Percentiles rank a stretch among this genome's conserved stretches.
Evolutionary conservation across 2,113 vertebrate species (phyloP).

Genomic region (Micronycteris hirsuta): DNA sequence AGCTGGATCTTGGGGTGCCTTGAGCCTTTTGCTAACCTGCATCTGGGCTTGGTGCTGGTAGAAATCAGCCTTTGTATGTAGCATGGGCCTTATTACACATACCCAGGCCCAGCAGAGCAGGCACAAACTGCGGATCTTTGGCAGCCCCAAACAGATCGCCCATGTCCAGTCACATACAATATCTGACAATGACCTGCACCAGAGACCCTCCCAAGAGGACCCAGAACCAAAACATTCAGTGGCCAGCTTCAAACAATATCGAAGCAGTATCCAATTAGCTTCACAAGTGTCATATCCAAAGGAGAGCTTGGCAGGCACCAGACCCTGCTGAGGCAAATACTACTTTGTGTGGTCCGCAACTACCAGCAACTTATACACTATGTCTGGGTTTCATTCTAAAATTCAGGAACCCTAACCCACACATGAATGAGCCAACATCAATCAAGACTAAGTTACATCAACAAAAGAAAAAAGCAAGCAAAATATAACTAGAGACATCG

Average conservation of each 20-base stretch:
- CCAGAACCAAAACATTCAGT: not conserved
- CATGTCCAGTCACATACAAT: not conserved
- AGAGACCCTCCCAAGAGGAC: not conserved
- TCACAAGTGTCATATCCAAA: not conserved
- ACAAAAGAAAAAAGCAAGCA: too few relatives aligned
- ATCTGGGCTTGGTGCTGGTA: not conserved
- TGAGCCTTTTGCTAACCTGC: not conserved
- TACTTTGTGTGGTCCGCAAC: not conserved
- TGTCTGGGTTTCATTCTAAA: not conserved
- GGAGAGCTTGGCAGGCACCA: not conserved
- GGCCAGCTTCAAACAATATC: not conserved
- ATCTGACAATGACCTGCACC: not conserved
- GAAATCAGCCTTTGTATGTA: not conserved
- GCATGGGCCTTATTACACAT: not conserved
- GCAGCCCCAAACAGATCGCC: not conserved
- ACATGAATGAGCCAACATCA: not conserved
- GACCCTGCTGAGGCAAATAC: not conserved
- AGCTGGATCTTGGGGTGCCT: not conserved
- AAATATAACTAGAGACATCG: too few relatives aligned
- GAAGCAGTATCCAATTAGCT: not conserved
- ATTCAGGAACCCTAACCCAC: not conserved
- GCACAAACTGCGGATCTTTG: not conserved
- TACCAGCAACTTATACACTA: not conserved
- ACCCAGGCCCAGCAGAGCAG: not conserved
- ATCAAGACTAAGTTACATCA: too few relatives aligned